Percentiles rank a stretch among this genome's conserved stretches.
Evolutionary conservation across 2,113 vertebrate species (phyloP).

Genomic region (Lepus americanus): DNA sequence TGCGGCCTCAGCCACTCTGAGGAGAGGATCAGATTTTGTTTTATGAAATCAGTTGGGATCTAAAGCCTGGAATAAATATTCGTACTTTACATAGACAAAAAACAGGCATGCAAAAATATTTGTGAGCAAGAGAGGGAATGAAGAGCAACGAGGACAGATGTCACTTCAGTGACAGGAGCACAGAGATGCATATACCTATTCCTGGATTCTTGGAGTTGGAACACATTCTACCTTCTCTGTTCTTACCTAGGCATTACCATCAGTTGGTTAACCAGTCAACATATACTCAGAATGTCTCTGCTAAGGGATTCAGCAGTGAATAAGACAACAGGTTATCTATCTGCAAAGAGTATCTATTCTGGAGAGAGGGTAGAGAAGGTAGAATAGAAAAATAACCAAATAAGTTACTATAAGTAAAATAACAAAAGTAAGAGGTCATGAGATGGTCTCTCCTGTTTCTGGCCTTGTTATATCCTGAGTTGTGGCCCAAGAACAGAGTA

Average conservation of each 20-base stretch:
- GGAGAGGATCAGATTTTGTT: no score
- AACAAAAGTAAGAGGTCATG: not conserved
- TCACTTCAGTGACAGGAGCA: slow-evolving; percentile 28
- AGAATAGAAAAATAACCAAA: slow-evolving; percentile 32
- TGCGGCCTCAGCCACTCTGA: not conserved
- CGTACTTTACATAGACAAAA: slow-evolving; percentile 79
- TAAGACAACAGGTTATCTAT: slow-evolving; percentile 42
- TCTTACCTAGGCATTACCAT: slow-evolving; percentile 35
- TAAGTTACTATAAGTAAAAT: slow-evolving; percentile 29
- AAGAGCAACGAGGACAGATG: slow-evolving; percentile 9
- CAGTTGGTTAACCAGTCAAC: not conserved
- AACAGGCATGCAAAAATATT: not conserved
- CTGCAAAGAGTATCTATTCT: not conserved
- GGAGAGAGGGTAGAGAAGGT: not conserved
- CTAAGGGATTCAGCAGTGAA: slow-evolving; percentile 10
- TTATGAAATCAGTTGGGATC: no score
- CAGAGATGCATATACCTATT: not conserved
- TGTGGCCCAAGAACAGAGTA: not conserved
- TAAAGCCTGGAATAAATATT: no score
- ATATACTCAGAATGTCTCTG: slow-evolving; percentile 5
- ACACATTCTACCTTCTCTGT: not conserved
- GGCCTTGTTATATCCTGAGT: slow-evolving; percentile 31
- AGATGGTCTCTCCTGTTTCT: slow-evolving; percentile 13
- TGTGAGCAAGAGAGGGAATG: slow-evolving; percentile 32
- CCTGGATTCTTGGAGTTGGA: slow-evolving; percentile 8